Evolutionary conservation across 2,888 invertebrate genomes (phyloP).

Genomic region (Netelia melanura): DNA sequence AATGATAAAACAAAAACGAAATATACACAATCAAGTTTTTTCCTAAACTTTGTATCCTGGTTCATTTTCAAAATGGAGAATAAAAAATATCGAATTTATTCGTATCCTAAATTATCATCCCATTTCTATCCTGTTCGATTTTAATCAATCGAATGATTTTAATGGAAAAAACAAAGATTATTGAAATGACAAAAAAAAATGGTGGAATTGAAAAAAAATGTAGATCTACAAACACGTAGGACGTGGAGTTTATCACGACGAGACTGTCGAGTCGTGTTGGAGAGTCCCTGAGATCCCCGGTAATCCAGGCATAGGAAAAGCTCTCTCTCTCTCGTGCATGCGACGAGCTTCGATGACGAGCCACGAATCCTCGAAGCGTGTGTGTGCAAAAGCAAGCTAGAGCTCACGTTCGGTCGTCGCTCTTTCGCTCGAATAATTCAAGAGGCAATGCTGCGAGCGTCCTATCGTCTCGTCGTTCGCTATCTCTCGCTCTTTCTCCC

Average conservation of each 20-base stretch:
- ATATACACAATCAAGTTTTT: no score
- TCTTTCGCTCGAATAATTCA: conserved; percentile 63
- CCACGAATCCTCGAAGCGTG: conserved; percentile 46
- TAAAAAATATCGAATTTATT: no score
- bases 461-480: neutral
- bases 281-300: conserved; percentile 40
- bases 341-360: conserved; percentile 49
- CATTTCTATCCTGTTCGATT: no score
- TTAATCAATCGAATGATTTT: no score
- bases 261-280: conserved; percentile 8
- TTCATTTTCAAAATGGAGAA: no score
- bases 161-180: no score
- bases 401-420: conserved; percentile 51
- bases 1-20: neutral
- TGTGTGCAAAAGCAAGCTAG: conserved; percentile 12
- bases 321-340: neutral
- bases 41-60: no score
- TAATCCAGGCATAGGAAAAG: conserved; percentile 42
- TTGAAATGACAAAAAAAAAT: neutral
- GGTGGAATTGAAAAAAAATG: neutral
- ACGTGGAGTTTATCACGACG: conserved; percentile 40
- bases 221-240: neutral
- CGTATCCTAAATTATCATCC: no score
- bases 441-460: conserved; percentile 29
- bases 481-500: neutral